Evolutionary conservation across 37 sponge, comb jelly and placozoan genomes (phyloP).

Genomic region (Agelas oroides): DNA sequence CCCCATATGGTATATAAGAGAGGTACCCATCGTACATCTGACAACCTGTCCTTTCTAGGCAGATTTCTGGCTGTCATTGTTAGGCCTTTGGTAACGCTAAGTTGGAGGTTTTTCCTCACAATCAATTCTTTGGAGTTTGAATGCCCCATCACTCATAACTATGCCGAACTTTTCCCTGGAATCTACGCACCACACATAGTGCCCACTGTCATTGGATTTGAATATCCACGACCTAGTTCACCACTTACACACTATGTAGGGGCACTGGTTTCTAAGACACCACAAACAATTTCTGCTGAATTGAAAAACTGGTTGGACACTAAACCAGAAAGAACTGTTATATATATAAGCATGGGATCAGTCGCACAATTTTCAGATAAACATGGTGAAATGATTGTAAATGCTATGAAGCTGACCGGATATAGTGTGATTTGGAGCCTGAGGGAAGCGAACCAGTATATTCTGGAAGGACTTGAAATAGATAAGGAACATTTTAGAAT

Average conservation of each 20-base stretch:
- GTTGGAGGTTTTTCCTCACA: neutral
- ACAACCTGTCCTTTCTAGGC: neutral
- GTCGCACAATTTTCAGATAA: neutral
- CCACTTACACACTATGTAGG: conserved; percentile 50
- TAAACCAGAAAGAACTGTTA: conserved; percentile 15
- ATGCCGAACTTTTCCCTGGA: neutral
- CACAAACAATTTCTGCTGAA: conserved; percentile 1
- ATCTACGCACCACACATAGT: conserved; percentile 11
- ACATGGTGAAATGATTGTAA: conserved; percentile 33
- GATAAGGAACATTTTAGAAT: conserved; percentile 14
- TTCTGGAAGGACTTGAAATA: conserved; percentile 25
- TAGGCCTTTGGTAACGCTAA: neutral
- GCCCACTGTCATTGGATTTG: conserved; percentile 38
- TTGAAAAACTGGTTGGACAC: conserved; percentile 50
- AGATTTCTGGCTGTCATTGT: neutral
- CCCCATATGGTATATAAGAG: neutral
- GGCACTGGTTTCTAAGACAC: conserved; percentile 8
- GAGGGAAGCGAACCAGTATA: conserved; percentile 1
- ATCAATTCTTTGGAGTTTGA: neutral
- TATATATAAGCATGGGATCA: conserved; percentile 70
- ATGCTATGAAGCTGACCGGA: neutral
- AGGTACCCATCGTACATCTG: neutral
- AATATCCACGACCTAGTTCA: conserved; percentile 18
- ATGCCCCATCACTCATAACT: neutral
- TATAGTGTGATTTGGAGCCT: conserved; percentile 54